These are phyloP conservation scores for Danionella cerebrum DNA, from an alignment of 2,113 vertebrate species.

Conservation along the genomic window DNA sequence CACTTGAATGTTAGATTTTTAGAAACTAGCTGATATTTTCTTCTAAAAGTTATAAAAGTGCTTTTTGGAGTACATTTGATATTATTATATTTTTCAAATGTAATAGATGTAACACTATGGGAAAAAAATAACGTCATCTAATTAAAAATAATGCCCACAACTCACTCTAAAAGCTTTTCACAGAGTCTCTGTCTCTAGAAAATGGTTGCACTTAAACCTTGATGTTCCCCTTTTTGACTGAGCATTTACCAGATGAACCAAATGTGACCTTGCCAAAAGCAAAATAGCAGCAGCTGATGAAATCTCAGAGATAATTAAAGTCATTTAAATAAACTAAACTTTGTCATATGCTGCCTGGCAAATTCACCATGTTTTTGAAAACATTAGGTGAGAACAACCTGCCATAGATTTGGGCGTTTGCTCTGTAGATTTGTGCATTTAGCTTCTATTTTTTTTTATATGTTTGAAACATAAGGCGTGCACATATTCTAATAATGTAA, in stretches of 20 bases:
- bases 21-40: no score
- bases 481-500: no score
- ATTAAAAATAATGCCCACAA: conserved; percentile 14
- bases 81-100: no score
- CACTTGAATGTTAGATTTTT: no score
- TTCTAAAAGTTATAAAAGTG: no score
- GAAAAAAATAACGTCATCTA: conserved; percentile 5
- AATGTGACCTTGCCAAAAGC: conserved; percentile 9
- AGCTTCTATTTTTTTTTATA: no score
- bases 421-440: no score
- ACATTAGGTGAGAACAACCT: background rate
- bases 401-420: background rate
- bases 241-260: conserved; percentile 20
- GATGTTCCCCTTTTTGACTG: conserved; percentile 22
- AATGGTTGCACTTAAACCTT: conserved; percentile 11
- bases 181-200: conserved; percentile 20
- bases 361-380: background rate
- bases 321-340: conserved; percentile 3
- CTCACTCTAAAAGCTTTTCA: conserved; percentile 5
- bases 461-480: no score
- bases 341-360: background rate
- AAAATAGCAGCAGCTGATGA: conserved; percentile 11
- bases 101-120: no score
- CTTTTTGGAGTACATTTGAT: no score
- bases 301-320: conserved; percentile 20